Evolutionary conservation across 2,113 vertebrate species (phyloP).

Genomic region (Tympanuchus pallidicinctus): DNA sequence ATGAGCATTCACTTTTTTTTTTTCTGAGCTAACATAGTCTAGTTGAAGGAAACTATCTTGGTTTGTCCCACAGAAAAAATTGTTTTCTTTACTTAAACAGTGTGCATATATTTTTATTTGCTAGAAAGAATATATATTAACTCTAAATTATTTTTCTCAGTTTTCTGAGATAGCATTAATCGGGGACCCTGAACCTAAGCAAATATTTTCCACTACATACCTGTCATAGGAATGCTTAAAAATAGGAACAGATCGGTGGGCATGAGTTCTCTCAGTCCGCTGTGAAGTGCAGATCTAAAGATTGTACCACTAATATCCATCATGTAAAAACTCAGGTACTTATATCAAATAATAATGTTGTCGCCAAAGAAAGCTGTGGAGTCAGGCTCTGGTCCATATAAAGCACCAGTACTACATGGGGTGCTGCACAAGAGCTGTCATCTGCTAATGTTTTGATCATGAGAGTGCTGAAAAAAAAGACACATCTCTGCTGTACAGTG

Average conservation of each 20-base stretch:
- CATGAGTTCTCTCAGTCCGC: background rate
- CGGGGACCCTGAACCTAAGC: background rate
- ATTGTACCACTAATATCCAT: background rate
- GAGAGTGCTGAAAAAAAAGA: background rate
- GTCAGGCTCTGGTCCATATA: accelerated
- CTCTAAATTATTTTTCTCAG: background rate
- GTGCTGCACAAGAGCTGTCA: background rate
- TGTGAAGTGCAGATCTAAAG: background rate
- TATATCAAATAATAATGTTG: background rate
- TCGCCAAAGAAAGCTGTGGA: accelerated
- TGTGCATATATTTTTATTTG: background rate
- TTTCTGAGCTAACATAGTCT: background rate
- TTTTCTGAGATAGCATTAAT: background rate
- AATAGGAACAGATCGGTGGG: background rate
- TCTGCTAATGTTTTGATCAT: background rate
- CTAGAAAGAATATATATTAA: background rate
- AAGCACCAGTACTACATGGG: too few relatives aligned
- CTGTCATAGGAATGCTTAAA: background rate
- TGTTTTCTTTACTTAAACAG: background rate
- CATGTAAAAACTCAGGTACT: background rate
- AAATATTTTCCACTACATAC: background rate
- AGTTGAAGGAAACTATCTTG: background rate
- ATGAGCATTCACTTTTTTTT: background rate
- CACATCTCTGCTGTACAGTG: accelerated
- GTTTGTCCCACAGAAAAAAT: background rate